Percentiles rank a stretch among this genome's conserved stretches.
Evolutionary conservation across 1,140 invertebrate genomes (phyloP).

Genomic region (Chlorops oryzae): DNA sequence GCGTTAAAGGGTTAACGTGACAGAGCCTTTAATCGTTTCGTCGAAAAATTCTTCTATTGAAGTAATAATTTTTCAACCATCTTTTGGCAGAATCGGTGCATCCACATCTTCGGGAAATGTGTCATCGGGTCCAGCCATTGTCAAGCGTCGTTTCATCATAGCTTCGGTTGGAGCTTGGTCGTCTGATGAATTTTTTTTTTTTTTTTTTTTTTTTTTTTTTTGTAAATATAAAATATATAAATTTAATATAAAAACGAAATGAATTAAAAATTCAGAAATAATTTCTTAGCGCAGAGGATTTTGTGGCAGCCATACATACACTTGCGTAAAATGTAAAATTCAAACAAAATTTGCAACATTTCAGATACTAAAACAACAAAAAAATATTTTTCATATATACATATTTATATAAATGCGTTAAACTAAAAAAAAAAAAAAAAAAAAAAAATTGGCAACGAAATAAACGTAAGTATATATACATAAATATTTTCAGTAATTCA

Average conservation of each 20-base stretch:
- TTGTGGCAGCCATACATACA: too few species aligned
- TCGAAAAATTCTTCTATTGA: too few species aligned
- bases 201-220: not conserved
- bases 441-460: too few species aligned
- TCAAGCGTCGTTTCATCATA: constrained; percentile 38
- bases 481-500: too few species aligned
- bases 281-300: not conserved
- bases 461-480: too few species aligned
- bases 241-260: constrained; percentile 19
- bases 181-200: constrained; percentile 10
- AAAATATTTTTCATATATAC: constrained; percentile 5
- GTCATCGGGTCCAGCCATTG: constrained; percentile 38
- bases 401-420: constrained; percentile 13
- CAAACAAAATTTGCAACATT: constrained; percentile 17
- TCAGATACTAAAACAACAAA: constrained; percentile 15
- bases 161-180: constrained; percentile 28
- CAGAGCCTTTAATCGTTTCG: too few species aligned
- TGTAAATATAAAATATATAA: constrained; percentile 7
- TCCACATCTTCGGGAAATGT: constrained; percentile 34
- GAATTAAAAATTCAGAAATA: constrained; percentile 25
- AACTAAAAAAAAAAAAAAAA: constrained; percentile 5
- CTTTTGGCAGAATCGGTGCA: constrained; percentile 27
- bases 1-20: too few species aligned
- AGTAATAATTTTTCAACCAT: too few species aligned
- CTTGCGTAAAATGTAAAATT: constrained; percentile 11